Evolutionary conservation across 30 jellyfish, hydroid and myxozoan species (phyloP), one percentile per base, ranked within the genome.

Genomic region (Hydractinia symbiolongicarpus): DNA sequence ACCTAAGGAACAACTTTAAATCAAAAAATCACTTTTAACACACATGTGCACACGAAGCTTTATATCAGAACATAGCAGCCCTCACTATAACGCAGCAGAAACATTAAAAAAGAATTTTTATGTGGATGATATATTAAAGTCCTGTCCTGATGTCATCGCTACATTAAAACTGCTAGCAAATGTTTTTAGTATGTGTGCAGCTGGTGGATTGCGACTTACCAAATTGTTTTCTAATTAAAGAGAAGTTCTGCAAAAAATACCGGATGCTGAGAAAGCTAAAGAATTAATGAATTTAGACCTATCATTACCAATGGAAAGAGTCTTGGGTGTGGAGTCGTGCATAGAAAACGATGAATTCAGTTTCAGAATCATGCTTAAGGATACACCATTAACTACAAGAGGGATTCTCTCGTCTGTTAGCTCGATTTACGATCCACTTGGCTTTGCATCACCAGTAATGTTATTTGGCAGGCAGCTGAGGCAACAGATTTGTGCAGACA

Each of bases 51-150:
- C n/a, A n/a, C n/a, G n/a, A n/a, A n/a, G n/a, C n/a, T n/a, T n/a
- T n/a, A n/a, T n/a, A n/a, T n/a, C n/a, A n/a, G n/a, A n/a, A n/a
- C n/a, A n/a, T n/a, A n/a, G n/a, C n/a, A n/a, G n/a, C n/a, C n/a
- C n/a, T n/a, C n/a, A n/a, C n/a, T n/a, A n/a, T n/a, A 66, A 60
- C 15, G 17, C 17, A 14, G 17, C 17, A 14, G 17, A 21, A 11
- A 21, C 53, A 11, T 14, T 68, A 11, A 15, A 14, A 21, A 68
- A 21, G 1, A 68, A 68, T 73, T 82, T 82, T 71, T 82, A 71
- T 56, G 90, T 70, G 21, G 90, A 82, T 50, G 88, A 82, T 55
- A 52, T 49, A 53, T 55, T 82, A 44, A 82, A 82, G 53, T 81
- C 74, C 11, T 69, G 66, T 7, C 40, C 30, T 11, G 30, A 9